Evolutionary conservation across 1,140 invertebrate genomes (phyloP).

Genomic region (Tetramorium alpestre): DNA sequence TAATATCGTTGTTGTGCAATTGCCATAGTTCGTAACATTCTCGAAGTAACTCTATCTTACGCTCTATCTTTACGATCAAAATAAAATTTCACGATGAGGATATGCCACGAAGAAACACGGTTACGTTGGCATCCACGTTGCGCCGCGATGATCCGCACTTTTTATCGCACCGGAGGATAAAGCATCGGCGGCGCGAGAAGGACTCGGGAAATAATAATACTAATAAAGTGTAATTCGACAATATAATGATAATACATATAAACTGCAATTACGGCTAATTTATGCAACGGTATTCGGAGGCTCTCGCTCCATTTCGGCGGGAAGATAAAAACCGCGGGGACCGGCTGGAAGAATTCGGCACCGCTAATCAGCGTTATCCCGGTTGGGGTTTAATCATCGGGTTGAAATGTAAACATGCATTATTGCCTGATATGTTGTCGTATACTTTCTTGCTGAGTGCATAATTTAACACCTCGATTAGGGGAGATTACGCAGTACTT

Average conservation of each 20-base stretch:
- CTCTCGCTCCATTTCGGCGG: background rate
- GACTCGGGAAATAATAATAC: slow-evolving; percentile 38
- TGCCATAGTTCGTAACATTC: background rate
- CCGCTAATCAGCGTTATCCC: slow-evolving; percentile 27
- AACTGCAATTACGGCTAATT: slow-evolving; percentile 49
- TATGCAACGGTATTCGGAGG: slow-evolving; percentile 22
- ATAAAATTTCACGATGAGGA: slow-evolving; percentile 1
- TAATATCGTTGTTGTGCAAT: background rate
- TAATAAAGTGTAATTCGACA: slow-evolving; percentile 51
- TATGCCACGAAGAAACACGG: background rate
- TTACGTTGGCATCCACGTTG: slow-evolving; percentile 11
- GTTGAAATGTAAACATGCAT: slow-evolving; percentile 30
- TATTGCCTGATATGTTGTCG: slow-evolving; percentile 22
- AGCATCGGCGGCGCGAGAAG: background rate
- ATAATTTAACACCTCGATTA: slow-evolving; percentile 3
- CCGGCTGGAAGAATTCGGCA: background rate
- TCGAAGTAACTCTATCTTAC: background rate
- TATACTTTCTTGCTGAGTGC: slow-evolving; percentile 30
- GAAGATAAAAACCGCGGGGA: slow-evolving; percentile 30
- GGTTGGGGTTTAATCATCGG: slow-evolving; percentile 38
- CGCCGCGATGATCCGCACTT: background rate
- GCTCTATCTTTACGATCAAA: background rate
- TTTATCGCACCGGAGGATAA: slow-evolving; percentile 11
- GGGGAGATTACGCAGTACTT: slow-evolving; percentile 11
- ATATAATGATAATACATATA: slow-evolving; percentile 51